These are phyloP conservation scores for Trinorchestia longiramus DNA, from an alignment of 1,140 invertebrate genomes.

Conservation along the genomic window DNA sequence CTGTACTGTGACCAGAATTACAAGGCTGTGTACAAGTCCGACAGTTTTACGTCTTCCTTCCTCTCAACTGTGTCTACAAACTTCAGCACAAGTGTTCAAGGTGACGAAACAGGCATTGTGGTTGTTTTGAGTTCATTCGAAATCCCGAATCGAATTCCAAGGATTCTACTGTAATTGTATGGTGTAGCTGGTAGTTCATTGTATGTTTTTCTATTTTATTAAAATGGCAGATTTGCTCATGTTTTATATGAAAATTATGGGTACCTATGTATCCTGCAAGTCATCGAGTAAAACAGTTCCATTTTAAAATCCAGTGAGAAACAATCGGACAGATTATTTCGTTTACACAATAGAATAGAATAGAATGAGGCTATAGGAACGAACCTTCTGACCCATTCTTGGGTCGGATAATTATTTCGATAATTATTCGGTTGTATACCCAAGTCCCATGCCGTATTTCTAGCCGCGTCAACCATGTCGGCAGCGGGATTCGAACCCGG, in stretches of 20 bases:
- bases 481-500: too few species aligned
- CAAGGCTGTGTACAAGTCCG: not conserved
- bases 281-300: not conserved
- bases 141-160: not conserved
- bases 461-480: too few species aligned
- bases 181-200: not conserved
- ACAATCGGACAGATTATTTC: not conserved
- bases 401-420: too few species aligned
- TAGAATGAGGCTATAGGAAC: too few species aligned
- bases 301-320: not conserved
- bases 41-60: not conserved
- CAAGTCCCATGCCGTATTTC: too few species aligned
- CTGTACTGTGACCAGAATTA: slow-evolving; percentile 20
- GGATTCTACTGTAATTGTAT: not conserved
- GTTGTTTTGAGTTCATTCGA: not conserved
- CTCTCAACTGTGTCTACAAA: not conserved
- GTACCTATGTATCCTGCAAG: not conserved
- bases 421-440: too few species aligned
- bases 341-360: too few species aligned
- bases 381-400: too few species aligned
- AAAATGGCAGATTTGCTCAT: not conserved
- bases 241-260: not conserved
- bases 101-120: not conserved
- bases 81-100: slow-evolving; percentile 26
- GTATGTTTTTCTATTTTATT: not conserved